These are phyloP conservation scores for Scaptomyza pallida DNA, from an alignment of 1,140 invertebrate genomes.

Conservation along the genomic window DNA sequence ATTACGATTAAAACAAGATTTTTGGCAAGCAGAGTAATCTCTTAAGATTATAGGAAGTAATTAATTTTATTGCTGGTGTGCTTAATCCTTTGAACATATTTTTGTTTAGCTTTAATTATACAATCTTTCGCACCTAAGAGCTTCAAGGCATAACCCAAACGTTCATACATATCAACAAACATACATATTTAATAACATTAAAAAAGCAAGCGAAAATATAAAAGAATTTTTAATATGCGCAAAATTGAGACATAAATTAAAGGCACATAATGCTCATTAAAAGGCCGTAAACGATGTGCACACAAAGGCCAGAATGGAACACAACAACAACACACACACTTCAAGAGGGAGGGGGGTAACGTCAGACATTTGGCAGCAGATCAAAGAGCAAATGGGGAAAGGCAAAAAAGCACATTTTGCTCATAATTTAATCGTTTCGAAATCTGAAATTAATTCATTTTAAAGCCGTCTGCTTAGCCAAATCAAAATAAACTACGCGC, in stretches of 20 bases:
- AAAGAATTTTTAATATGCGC: constrained; percentile 78
- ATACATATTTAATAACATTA: background rate
- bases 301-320: constrained; percentile 19
- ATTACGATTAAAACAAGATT: constrained; percentile 4
- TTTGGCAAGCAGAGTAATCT: background rate
- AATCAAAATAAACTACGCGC: constrained; percentile 72
- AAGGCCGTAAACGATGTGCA: constrained; percentile 64
- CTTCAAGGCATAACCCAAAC: too few species aligned
- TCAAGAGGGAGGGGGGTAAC: background rate
- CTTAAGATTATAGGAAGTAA: background rate
- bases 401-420: constrained; percentile 47
- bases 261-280: constrained; percentile 81
- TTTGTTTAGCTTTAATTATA: too few species aligned
- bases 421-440: constrained; percentile 82
- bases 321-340: constrained; percentile 5
- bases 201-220: constrained; percentile 39
- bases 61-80: too few species aligned
- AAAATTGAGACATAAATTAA: constrained; percentile 83
- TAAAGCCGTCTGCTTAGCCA: constrained; percentile 66
- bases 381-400: constrained; percentile 81
- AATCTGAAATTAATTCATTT: constrained; percentile 71
- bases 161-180: constrained; percentile 2
- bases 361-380: constrained; percentile 66
- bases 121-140: too few species aligned
- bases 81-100: too few species aligned